Evolutionary conservation across 2,113 vertebrate species (phyloP), one percentile per base, ranked within the genome.

Genomic region (Clupea harengus): DNA sequence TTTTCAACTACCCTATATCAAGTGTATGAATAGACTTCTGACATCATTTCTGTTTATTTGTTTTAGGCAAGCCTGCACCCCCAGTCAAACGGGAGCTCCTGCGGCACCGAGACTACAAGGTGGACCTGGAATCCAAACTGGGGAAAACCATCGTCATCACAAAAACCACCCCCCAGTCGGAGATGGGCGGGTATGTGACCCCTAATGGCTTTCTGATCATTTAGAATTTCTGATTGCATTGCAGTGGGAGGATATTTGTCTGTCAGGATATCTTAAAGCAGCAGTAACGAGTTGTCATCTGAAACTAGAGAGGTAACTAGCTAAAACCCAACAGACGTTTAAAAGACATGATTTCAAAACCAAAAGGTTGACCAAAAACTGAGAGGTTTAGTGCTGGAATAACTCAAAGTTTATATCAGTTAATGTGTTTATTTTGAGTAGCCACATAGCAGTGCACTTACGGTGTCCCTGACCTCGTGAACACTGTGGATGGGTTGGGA

Each of bases 91-190:
- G 98, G 78, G 98, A 99, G 64, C 96, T 99, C 60, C 95, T 99
- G 84, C 96, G 97, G 13, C 98, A 99, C 95, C 93, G 98, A 83
- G 98, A 99, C 94, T 99, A 99, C 89, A 99, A 99, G 82, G 98
- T 99, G 95, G 98, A 99, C 87, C 93, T 99, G 95, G 98, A 99
- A 93, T 99, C 98, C 0, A 99, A 99, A 91, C 95, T 99, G 93
- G 98, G 98, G 3, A 99, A 99, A 93, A 99, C 98, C 85, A 99
- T 99, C 1, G 96, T 99, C 92, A 99, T 99, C 93, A 98, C 97
- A 32, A 99, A 99, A 94, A 99, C 98, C 2, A 99, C 98, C 0
- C 98, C 98, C 4, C 98, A 99, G 92, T 97, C 97, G 0, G 98
- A 99, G 92, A 99, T 99, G 98, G 98, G 98, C 92, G 98, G 98